A percentile compares a stretch with the other conserved stretches of the same genome.
phyloP scores from a whole-genome alignment of 1,140 invertebrate genomes.

The Pteromalus puparum region DNA sequence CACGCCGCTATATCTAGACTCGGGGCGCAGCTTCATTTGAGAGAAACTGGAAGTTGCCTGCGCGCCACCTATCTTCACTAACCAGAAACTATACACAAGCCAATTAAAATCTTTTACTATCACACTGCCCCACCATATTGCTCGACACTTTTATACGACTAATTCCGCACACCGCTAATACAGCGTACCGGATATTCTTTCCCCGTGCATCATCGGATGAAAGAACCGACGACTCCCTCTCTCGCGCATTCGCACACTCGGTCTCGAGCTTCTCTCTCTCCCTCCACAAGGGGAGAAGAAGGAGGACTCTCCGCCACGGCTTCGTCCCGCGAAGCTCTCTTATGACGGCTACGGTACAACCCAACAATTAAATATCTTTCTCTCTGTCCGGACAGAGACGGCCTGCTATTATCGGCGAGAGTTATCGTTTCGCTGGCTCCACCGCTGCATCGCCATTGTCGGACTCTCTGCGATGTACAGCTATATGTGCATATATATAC shows the following conservation, averaged over 20 bases:
- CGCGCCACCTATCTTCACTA: too few species aligned
- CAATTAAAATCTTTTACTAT: not conserved
- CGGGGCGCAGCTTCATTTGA: too few species aligned
- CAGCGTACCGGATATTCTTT: not conserved
- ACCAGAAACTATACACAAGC: too few species aligned
- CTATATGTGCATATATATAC: slow-evolving; percentile 3
- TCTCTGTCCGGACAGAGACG: slow-evolving; percentile 61
- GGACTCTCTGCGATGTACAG: slow-evolving; percentile 28
- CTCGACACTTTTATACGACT: too few species aligned
- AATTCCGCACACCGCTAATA: not conserved
- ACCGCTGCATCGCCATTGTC: slow-evolving; percentile 56
- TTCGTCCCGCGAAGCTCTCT: slow-evolving; percentile 57
- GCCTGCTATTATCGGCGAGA: slow-evolving; percentile 70
- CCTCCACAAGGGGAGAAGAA: not conserved
- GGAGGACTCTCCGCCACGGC: not conserved
- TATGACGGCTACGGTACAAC: slow-evolving; percentile 67
- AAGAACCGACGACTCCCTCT: not conserved
- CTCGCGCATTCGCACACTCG: not conserved
- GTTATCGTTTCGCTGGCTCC: slow-evolving; percentile 66
- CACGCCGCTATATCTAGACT: too few species aligned
- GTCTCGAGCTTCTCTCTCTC: not conserved
- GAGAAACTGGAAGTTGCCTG: too few species aligned
- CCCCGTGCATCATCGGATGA: not conserved
- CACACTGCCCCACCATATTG: too few species aligned
- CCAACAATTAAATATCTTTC: slow-evolving; percentile 71